Base-by-base conservation (phyloP, 2,113 vertebrate genomes). In the Pteropus alecto region DNA sequence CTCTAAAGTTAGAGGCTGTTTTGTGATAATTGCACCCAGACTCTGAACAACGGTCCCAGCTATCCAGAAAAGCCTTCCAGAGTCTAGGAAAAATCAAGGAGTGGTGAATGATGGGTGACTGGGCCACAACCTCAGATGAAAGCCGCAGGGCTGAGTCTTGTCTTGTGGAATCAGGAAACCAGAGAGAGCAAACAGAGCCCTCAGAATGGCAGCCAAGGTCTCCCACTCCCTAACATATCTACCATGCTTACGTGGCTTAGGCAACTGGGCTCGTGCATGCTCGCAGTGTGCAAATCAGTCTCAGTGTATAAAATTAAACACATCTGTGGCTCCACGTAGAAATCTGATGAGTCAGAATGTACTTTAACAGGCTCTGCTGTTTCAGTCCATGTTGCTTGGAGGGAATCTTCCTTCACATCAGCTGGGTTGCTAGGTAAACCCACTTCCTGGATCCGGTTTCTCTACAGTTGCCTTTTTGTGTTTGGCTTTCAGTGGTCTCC, bases 251-350 rank as follows among this genome's bases (percentile, higher is more conserved):
- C 48, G 67, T 4, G 35, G 91, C 74, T 81, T 14, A 43, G 88
- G 91, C 86, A 94, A 89, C 97, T 97, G 95, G 93, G 35, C 93
- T 21, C 1, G 1, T 74, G 94, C 92, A 63, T 2, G 19, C 60
- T 92, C 92, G 33, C 65, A 94, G 82, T 87, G 56, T 83, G 71
- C 83, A 46, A 24, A 61, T 96, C 0, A 0, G 73, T 41, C 95
- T 95, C 82, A 1, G 1, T 86, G 61, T 73, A 92, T 85, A 85
- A 90, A 95, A 96, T 97, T 94, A 96, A 95, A 96, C 94, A 93
- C 96, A 96, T 95, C 96, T 95, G 97, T 97, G 91, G 56, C 77
- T 97, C 88, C 70, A 13, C 0, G 43, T 91, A 79, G 95, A 96
- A 79, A 95, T 68, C n/a, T 48, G 73, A 90, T 96, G 97, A 95